Evolutionary conservation across 1,140 invertebrate species (phyloP).

Genomic region (Trachymyrmex cornetzi): DNA sequence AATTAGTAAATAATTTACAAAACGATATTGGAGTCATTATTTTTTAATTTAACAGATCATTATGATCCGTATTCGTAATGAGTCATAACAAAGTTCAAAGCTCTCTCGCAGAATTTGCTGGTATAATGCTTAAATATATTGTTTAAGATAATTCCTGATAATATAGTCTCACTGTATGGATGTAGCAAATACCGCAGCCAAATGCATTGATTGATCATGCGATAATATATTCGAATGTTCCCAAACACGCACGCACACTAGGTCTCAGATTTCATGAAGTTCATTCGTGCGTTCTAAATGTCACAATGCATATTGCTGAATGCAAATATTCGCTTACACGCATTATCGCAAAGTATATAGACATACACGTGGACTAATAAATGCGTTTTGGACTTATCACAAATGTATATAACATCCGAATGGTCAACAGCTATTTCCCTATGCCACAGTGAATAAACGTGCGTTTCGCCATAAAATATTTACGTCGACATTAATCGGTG

Average conservation of each 20-base stretch:
- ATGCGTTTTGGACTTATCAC: constrained; percentile 18
- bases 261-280: constrained; percentile 3
- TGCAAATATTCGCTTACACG: background rate
- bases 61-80: background rate
- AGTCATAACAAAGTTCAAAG: background rate
- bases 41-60: background rate
- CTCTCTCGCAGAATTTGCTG: background rate
- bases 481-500: constrained; percentile 37
- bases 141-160: background rate
- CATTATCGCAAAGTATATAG: background rate
- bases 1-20: background rate
- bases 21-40: background rate
- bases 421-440: background rate
- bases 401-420: background rate
- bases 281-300: constrained; percentile 26
- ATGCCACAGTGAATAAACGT: background rate
- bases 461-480: constrained; percentile 30
- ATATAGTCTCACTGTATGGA: background rate
- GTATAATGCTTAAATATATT: background rate
- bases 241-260: background rate
- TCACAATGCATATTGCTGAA: background rate
- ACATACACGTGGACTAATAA: constrained; percentile 15
- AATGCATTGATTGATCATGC: background rate
- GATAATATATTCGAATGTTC: background rate
- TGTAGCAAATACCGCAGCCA: background rate